phyloP scores from a whole-genome alignment of 2,113 vertebrate species.

The Salminus brasiliensis region DNA sequence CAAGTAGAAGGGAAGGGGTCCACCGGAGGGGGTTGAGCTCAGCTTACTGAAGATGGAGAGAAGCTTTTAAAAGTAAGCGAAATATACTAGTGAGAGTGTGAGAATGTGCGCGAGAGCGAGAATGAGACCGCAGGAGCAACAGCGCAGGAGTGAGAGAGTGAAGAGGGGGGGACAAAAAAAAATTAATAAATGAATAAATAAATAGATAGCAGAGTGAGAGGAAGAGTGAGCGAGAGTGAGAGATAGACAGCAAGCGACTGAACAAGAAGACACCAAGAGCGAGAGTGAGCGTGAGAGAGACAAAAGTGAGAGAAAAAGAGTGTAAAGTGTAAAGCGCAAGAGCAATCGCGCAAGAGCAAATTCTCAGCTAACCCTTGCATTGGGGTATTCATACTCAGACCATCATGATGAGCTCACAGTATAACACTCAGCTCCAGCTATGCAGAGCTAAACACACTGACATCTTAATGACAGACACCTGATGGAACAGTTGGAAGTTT shows the following conservation, averaged over 20 bases:
- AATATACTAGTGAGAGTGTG: not conserved
- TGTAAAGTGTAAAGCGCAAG: not conserved
- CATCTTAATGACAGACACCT: not conserved
- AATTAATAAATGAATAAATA: too few relatives aligned
- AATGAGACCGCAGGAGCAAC: too few relatives aligned
- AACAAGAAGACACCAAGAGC: too few relatives aligned
- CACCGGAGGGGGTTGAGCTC: not conserved
- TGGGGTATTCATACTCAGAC: too few relatives aligned
- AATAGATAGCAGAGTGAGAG: too few relatives aligned
- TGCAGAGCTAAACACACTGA: not conserved
- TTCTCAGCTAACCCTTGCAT: too few relatives aligned
- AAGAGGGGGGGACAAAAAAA: too few relatives aligned
- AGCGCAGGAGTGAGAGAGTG: too few relatives aligned
- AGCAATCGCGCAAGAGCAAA: too few relatives aligned
- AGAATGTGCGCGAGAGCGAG: too few relatives aligned
- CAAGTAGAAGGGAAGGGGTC: slow-evolving; percentile 11
- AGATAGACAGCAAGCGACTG: too few relatives aligned
- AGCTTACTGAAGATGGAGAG: not conserved
- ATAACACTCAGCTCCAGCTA: not conserved
- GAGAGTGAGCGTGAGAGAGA: not conserved
- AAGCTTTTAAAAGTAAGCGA: not conserved
- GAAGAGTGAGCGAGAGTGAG: not conserved
- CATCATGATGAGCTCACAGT: too few relatives aligned
- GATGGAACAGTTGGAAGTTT: not conserved
- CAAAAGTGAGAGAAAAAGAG: not conserved